Conservation (phyloP, 2,888 invertebrate genomes). For the Tanytarsus gracilentus region DNA sequence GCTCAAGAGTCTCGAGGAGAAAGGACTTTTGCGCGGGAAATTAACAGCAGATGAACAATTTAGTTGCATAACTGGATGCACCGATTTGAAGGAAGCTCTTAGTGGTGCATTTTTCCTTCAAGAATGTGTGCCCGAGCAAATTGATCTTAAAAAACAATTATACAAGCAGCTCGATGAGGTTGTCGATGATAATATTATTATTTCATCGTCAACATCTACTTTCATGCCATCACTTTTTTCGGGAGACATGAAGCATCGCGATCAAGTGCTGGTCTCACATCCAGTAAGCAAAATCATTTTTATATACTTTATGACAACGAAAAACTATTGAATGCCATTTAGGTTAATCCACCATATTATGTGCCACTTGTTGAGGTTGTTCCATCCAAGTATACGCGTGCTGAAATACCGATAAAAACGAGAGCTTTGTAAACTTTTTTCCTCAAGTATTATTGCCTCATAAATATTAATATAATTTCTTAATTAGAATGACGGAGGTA, state of each 20-base stretch:
- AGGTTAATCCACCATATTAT: slow-evolving; percentile 83
- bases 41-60: slow-evolving; percentile 67
- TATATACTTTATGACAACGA: too few relatives aligned
- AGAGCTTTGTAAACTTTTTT: slow-evolving; percentile 44
- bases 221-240: slow-evolving; percentile 83
- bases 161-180: slow-evolving; percentile 69
- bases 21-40: slow-evolving; percentile 65
- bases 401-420: slow-evolving; percentile 63
- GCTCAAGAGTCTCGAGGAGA: slow-evolving; percentile 57
- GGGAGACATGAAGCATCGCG: slow-evolving; percentile 62
- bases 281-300: too few relatives aligned
- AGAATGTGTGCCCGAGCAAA: slow-evolving; percentile 87
- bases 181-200: slow-evolving; percentile 63
- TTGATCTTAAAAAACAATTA: slow-evolving; percentile 74
- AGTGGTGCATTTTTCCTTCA: slow-evolving; percentile 74
- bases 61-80: slow-evolving; percentile 62
- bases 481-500: slow-evolving; percentile 62
- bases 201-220: slow-evolving; percentile 91
- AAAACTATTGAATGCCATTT: slow-evolving; percentile 43
- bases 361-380: slow-evolving; percentile 90
- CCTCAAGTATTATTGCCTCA: neutral
- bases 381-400: slow-evolving; percentile 87
- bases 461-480: slow-evolving; percentile 36
- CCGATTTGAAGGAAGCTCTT: slow-evolving; percentile 59
- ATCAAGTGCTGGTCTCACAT: slow-evolving; percentile 67